Evolutionary conservation across 1,140 invertebrate genomes (phyloP).

Genomic region (Tribolium madens): DNA sequence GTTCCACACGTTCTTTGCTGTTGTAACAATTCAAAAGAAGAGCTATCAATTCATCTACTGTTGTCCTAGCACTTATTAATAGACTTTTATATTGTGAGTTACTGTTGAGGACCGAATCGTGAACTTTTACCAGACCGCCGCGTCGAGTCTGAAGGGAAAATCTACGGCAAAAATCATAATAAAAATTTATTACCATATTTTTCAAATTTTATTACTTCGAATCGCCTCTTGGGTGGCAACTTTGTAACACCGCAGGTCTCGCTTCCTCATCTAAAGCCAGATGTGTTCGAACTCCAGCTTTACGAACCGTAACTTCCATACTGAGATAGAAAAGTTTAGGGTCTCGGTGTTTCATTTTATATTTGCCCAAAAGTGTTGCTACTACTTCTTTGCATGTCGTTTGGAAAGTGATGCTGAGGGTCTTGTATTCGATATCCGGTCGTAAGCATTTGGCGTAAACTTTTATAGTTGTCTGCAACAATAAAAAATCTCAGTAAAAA

Average conservation of each 20-base stretch:
- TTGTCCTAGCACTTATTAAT: slow-evolving; percentile 88
- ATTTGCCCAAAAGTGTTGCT: slow-evolving; percentile 86
- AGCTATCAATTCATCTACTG: slow-evolving; percentile 89
- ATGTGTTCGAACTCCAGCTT: slow-evolving; percentile 83
- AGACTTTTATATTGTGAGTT: slow-evolving; percentile 94
- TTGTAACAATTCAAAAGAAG: slow-evolving; percentile 88
- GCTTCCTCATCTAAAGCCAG: slow-evolving; percentile 90
- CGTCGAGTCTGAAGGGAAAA: slow-evolving; percentile 88
- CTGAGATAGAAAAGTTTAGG: slow-evolving; percentile 92
- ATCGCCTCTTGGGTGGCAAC: slow-evolving; percentile 91
- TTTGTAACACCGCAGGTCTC: slow-evolving; percentile 87
- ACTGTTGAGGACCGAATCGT: slow-evolving; percentile 89
- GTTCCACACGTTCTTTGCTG: slow-evolving; percentile 83
- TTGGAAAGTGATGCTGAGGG: slow-evolving; percentile 85
- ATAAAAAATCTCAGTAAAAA: slow-evolving; percentile 59
- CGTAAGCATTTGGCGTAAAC: slow-evolving; percentile 89
- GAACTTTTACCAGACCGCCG: slow-evolving; percentile 89
- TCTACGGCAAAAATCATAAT: slow-evolving; percentile 68
- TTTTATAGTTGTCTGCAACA: slow-evolving; percentile 88
- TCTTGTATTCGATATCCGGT: slow-evolving; percentile 94
- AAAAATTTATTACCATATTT: not conserved
- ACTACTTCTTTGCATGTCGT: slow-evolving; percentile 90
- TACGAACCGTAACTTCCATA: slow-evolving; percentile 90
- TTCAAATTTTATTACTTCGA: slow-evolving; percentile 76
- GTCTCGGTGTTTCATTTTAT: slow-evolving; percentile 91